Evolutionary conservation across 2,888 invertebrate species (phyloP).

Genomic region (Polydrusus tereticollis): DNA sequence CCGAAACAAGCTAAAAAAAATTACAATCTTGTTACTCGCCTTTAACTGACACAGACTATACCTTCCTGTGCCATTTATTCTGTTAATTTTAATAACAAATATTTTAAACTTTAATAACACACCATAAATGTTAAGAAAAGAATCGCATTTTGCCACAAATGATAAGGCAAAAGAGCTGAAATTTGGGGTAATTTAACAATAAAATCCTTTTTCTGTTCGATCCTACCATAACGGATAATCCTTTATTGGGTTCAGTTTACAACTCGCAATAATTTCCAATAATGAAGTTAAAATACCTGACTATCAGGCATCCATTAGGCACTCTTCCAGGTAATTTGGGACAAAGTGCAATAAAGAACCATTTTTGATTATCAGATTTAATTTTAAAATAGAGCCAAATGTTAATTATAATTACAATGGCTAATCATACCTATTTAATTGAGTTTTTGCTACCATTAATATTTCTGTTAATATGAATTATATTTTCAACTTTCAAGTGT

Average conservation of each 20-base stretch:
- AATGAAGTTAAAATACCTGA: conserved; percentile 27
- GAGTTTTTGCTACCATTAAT: too few relatives aligned
- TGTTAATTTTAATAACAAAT: conserved; percentile 2
- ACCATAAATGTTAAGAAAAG: background rate
- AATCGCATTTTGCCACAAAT: background rate
- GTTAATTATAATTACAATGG: background rate
- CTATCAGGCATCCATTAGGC: conserved; percentile 3
- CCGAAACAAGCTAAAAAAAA: too few relatives aligned
- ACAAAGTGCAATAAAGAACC: background rate
- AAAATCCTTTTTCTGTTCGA: background rate
- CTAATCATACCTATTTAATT: too few relatives aligned
- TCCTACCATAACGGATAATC: background rate
- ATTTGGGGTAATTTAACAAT: background rate
- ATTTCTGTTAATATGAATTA: too few relatives aligned
- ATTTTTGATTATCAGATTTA: background rate
- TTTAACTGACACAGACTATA: too few relatives aligned
- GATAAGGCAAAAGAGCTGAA: background rate
- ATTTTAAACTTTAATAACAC: background rate
- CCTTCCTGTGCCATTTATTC: background rate
- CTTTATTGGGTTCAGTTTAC: conserved; percentile 1
- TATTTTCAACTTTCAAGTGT: too few relatives aligned
- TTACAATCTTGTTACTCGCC: too few relatives aligned
- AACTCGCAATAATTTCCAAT: background rate
- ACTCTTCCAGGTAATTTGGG: background rate
- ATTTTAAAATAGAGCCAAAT: too few relatives aligned